Percentiles rank a stretch among this genome's conserved stretches.
phyloP scores from a whole-genome alignment of 2,797 vertebrate genomes.

The Lepilemur septentrionalis region DNA sequence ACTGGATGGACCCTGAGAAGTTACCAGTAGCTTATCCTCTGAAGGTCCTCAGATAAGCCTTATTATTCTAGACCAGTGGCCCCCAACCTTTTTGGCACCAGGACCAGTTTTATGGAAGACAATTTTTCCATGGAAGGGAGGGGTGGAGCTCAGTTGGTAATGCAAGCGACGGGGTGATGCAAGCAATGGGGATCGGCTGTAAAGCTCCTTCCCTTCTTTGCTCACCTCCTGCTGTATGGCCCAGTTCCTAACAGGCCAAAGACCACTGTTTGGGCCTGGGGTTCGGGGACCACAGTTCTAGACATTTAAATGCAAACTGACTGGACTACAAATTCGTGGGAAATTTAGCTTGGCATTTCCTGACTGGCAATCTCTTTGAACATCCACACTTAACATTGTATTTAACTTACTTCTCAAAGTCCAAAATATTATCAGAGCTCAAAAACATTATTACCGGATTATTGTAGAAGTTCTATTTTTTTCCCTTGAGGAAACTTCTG shows the following conservation, averaged over 20 bases:
- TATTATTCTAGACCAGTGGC: constrained; percentile 6
- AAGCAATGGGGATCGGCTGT: no score
- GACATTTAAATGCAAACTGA: constrained; percentile 26
- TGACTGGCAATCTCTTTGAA: constrained; percentile 48
- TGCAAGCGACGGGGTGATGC: no score
- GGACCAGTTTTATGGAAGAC: no score
- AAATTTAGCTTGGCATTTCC: constrained; percentile 64
- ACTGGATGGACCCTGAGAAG: not conserved
- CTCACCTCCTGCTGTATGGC: no score
- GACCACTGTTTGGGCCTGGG: no score
- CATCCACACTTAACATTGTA: constrained; percentile 39
- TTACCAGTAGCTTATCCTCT: not conserved
- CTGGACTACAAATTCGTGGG: constrained; percentile 19
- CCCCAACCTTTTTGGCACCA: no score
- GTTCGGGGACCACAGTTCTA: not conserved
- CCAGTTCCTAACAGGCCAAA: no score
- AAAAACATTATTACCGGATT: constrained; percentile 48
- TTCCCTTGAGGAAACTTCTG: constrained; percentile 51
- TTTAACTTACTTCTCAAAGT: constrained; percentile 47
- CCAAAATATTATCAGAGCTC: not conserved
- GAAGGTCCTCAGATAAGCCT: not conserved
- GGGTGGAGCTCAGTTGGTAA: no score
- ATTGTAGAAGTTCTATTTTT: constrained; percentile 28
- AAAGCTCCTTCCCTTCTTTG: no score
- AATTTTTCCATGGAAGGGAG: no score